A percentile compares a stretch with the other conserved stretches of the same genome.
Conservation (phyloP, 92 coral and sea anemone species). For the Umimayanthus kanabou region DNA sequence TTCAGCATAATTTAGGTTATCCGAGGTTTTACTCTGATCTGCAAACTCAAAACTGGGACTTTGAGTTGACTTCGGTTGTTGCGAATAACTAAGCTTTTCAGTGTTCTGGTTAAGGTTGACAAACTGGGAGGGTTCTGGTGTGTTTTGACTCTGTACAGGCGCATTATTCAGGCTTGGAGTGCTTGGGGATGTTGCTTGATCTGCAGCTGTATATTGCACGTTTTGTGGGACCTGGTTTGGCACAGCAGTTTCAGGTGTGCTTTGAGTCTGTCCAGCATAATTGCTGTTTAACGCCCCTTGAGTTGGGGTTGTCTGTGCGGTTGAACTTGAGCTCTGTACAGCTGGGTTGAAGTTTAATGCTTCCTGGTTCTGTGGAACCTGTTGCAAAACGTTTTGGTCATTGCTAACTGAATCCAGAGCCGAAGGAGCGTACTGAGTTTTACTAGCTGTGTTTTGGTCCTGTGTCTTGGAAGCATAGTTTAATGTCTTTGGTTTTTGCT, state of each 20-base stretch:
- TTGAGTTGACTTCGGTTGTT: background rate
- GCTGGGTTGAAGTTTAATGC: background rate
- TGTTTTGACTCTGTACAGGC: background rate
- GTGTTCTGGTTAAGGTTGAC: conserved; percentile 22
- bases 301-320: background rate
- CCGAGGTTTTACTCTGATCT: background rate
- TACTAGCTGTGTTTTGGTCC: background rate
- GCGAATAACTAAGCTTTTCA: conserved; percentile 31
- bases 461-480: conserved; percentile 15
- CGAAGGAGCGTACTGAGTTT: background rate
- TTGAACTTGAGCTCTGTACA: background rate
- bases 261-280: background rate
- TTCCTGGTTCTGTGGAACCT: background rate
- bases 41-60: conserved; percentile 29
- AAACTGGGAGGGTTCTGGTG: background rate
- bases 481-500: background rate
- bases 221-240: background rate
- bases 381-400: background rate
- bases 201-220: background rate
- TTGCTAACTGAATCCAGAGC: background rate
- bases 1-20: background rate
- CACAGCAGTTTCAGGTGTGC: background rate
- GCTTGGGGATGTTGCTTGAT: background rate
- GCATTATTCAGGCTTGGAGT: background rate
- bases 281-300: background rate